A percentile compares a stretch with the other conserved stretches of the same genome.
These are phyloP conservation scores for Hirtodrosophila trivittata DNA, from an alignment of 2,888 invertebrate species.

Conservation along the genomic window DNA sequence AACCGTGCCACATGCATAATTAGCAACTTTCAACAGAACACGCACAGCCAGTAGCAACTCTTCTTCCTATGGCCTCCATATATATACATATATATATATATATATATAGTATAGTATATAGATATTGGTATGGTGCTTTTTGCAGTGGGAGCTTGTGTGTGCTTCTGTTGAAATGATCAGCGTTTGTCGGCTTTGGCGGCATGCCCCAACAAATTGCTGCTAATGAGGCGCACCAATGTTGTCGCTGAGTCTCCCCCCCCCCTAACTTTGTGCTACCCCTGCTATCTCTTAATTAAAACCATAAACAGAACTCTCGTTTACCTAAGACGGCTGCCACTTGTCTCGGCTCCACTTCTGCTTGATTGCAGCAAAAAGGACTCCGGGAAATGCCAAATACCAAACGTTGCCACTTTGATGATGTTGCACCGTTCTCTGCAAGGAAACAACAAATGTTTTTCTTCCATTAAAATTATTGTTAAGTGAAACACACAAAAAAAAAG, in stretches of 20 bases:
- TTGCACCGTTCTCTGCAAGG: conserved; percentile 28
- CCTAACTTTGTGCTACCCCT: not conserved
- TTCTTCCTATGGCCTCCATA: conserved; percentile 3
- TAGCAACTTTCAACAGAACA: conserved; percentile 36
- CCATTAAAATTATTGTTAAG: conserved; percentile 9
- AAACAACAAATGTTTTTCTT: conserved; percentile 21
- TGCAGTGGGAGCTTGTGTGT: conserved; percentile 8
- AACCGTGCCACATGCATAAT: conserved; percentile 52
- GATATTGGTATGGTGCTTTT: not conserved
- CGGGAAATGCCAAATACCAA: conserved; percentile 48
- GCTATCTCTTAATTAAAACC: conserved; percentile 58
- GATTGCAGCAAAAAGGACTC: conserved; percentile 57
- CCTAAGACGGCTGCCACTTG: conserved; percentile 38
- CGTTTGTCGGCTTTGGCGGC: conserved; percentile 44
- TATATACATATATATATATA: not conserved
- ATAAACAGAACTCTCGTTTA: conserved; percentile 57
- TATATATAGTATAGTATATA: not conserved
- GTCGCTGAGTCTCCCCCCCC: conserved; percentile 7
- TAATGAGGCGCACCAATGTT: conserved; percentile 64
- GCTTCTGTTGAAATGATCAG: conserved; percentile 17
- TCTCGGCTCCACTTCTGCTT: conserved; percentile 16
- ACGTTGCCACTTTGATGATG: conserved; percentile 31
- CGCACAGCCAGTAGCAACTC: not conserved
- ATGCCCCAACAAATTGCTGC: conserved; percentile 69
- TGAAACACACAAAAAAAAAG: too few relatives aligned